Conservation (phyloP, 2,888 invertebrate species). For the Athrips mouffetella region DNA sequence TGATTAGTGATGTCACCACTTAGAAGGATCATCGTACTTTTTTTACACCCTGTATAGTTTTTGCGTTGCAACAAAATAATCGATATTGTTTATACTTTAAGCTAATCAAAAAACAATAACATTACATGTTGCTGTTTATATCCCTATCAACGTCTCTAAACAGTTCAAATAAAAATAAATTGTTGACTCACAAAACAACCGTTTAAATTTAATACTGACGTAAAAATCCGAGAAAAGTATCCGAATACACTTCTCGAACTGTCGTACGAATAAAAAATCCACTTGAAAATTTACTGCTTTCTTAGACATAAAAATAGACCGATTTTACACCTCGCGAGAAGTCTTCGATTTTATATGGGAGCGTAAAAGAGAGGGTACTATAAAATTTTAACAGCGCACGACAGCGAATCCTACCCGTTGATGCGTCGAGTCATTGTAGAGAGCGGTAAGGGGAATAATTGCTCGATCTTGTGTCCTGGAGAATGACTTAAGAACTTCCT, state of each 20-base stretch:
- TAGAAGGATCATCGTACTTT: no score
- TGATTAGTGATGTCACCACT: no score
- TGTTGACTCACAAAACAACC: constrained; percentile 36
- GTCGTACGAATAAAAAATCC: constrained; percentile 63
- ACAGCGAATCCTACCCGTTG: constrained; percentile 38
- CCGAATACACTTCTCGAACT: constrained; percentile 53
- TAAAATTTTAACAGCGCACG: constrained; percentile 63
- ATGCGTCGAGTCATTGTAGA: background rate
- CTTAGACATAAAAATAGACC: constrained; percentile 65
- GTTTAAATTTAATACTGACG: constrained; percentile 36
- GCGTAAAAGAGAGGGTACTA: constrained; percentile 63
- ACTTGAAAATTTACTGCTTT: constrained; percentile 60
- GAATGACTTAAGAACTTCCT: no score
- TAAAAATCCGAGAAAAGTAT: constrained; percentile 36
- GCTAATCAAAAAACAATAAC: no score
- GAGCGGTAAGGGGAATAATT: no score
- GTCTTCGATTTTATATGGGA: constrained; percentile 59
- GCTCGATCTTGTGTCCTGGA: no score
- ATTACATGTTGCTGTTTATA: no score
- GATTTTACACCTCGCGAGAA: constrained; percentile 67
- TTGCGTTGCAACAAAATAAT: no score
- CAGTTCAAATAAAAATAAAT: constrained; percentile 41
- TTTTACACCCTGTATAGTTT: no score
- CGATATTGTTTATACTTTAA: no score
- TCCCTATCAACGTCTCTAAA: constrained; percentile 37